Percentiles rank a stretch among this genome's conserved stretches.
Conservation (phyloP, 2,797 vertebrate genomes). For the Spheniscus humboldti region DNA sequence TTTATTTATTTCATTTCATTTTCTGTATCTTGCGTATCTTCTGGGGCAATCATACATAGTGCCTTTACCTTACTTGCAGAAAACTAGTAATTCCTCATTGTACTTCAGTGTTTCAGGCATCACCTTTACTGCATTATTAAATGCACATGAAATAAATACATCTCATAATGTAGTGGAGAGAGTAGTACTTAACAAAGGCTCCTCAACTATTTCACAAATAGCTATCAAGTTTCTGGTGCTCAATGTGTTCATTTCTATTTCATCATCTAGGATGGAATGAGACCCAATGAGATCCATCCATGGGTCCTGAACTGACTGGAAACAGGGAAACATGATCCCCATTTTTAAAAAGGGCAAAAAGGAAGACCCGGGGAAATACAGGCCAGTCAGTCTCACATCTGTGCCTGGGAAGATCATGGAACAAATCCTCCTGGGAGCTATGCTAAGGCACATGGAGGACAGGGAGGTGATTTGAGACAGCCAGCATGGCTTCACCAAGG, state of each 20-base stretch:
- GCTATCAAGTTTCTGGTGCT: slow-evolving; percentile 34
- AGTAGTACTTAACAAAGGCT: slow-evolving; percentile 8
- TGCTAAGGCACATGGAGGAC: too few relatives aligned
- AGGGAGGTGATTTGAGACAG: too few relatives aligned
- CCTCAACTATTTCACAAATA: slow-evolving; percentile 18
- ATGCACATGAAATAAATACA: slow-evolving; percentile 62
- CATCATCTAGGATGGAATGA: background rate
- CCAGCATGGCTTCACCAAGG: too few relatives aligned
- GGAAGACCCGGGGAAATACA: too few relatives aligned
- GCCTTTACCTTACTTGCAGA: slow-evolving; percentile 49
- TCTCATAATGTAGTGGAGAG: background rate
- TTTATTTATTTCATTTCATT: slow-evolving; percentile 69
- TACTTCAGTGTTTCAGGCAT: slow-evolving; percentile 23
- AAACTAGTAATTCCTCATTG: slow-evolving; percentile 62
- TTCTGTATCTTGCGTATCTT: slow-evolving; percentile 38
- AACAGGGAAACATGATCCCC: too few relatives aligned
- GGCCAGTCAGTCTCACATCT: too few relatives aligned
- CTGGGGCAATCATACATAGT: slow-evolving; percentile 36
- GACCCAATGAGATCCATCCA: too few relatives aligned
- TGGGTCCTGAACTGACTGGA: too few relatives aligned
- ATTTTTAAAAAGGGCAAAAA: too few relatives aligned
- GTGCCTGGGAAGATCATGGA: too few relatives aligned
- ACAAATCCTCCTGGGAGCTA: too few relatives aligned
- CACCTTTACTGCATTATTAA: slow-evolving; percentile 68
- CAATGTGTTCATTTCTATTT: slow-evolving; percentile 37